Conservation (phyloP, 2,797 vertebrate genomes). For the Scyliorhinus canicula region DNA sequence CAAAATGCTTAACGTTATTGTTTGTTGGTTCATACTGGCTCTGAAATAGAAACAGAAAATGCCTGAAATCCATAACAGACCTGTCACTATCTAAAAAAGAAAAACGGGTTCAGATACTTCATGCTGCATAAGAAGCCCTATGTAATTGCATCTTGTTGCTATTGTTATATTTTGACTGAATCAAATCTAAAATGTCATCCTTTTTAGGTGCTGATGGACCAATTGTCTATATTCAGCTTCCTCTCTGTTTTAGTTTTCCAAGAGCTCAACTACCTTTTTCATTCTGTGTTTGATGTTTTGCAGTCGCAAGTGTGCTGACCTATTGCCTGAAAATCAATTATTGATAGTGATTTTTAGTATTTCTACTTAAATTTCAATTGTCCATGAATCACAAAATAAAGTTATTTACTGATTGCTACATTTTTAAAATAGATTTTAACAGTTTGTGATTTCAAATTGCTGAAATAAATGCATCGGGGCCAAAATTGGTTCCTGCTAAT, state of each 20-base stretch:
- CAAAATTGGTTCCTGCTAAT: not conserved
- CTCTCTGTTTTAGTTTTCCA: not conserved
- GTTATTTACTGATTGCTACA: not conserved
- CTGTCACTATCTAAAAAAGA: not conserved
- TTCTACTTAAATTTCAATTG: not conserved
- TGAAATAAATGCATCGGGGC: not conserved
- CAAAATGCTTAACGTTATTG: not conserved
- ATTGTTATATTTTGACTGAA: not conserved
- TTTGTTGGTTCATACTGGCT: not conserved
- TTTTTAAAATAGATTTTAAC: not conserved
- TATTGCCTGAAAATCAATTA: not conserved
- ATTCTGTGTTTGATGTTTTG: not conserved
- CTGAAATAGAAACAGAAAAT: constrained; percentile 1
- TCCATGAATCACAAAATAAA: not conserved
- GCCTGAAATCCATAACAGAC: not conserved
- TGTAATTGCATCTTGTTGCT: not conserved
- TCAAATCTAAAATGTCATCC: not conserved
- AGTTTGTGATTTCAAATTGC: not conserved
- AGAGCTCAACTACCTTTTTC: not conserved
- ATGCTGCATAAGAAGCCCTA: not conserved
- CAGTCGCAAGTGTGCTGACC: not conserved
- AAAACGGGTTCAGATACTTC: not conserved
- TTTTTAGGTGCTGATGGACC: not conserved
- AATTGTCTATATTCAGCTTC: not conserved
- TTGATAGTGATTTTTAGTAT: not conserved